Conservation (phyloP, 2,113 vertebrate genomes). For the Stigmatopora argus region DNA sequence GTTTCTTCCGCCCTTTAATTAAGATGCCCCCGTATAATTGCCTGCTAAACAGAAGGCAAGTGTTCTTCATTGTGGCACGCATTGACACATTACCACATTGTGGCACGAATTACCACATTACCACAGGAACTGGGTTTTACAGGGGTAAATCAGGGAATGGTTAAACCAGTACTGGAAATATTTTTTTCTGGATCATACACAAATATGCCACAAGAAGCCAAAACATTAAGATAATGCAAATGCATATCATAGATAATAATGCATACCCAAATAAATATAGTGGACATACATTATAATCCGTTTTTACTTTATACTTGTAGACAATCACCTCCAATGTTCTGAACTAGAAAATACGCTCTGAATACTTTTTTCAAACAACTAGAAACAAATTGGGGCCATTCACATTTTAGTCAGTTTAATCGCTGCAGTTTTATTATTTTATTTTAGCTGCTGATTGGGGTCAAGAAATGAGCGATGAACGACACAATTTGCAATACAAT, state of each 20-base stretch:
- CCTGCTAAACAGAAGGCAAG: constrained; percentile 33
- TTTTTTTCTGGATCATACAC: background rate
- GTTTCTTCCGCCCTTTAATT: constrained; percentile 42
- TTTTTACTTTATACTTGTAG: no score
- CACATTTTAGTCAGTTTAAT: no score
- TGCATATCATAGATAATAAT: no score
- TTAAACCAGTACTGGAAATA: constrained; percentile 40
- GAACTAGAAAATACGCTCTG: no score
- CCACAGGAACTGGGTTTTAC: constrained; percentile 31
- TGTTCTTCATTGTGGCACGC: constrained; percentile 37
- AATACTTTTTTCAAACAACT: no score
- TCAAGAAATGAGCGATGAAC: background rate
- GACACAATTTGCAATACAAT: no score
- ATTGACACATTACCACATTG: constrained; percentile 44
- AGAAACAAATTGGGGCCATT: no score
- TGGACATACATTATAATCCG: background rate
- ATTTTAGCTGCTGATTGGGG: background rate
- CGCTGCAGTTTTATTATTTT: background rate
- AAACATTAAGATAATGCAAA: background rate
- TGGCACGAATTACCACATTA: constrained; percentile 40
- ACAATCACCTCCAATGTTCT: no score
- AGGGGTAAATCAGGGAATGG: constrained; percentile 58
- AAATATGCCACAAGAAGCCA: background rate
- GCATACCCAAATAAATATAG: background rate
- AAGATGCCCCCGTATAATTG: constrained; percentile 46